Percentiles rank a stretch among this genome's conserved stretches.
Conservation (phyloP, 2,113 vertebrate genomes). For the Nannospalax galili region DNA sequence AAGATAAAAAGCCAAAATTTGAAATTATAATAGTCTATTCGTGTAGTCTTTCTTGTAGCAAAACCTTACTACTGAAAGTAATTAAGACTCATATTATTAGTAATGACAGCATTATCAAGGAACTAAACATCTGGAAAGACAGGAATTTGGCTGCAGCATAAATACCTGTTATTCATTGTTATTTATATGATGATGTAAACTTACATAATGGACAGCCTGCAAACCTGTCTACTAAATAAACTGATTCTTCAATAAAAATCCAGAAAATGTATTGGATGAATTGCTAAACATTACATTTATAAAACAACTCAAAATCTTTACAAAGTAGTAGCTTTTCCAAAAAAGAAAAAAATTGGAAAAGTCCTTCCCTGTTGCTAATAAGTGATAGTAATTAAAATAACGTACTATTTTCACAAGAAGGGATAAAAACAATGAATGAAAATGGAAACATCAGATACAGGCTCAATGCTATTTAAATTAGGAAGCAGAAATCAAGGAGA, state of each 20-base stretch:
- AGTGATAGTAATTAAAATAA: not conserved
- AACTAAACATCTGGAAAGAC: not conserved
- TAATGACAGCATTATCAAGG: not conserved
- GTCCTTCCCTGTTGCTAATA: not conserved
- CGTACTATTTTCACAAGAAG: not conserved
- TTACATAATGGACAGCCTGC: not conserved
- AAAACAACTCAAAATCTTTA: not conserved
- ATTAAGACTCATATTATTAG: not conserved
- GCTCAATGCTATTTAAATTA: not conserved
- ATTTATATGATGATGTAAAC: not conserved
- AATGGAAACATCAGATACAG: not conserved
- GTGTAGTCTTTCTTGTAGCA: not conserved
- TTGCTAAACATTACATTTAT: not conserved
- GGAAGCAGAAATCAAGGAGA: not conserved
- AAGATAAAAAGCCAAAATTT: not conserved
- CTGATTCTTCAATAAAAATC: not conserved
- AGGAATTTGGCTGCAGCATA: not conserved
- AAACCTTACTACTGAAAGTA: not conserved
- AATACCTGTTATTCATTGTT: not conserved
- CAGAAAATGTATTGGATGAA: not conserved
- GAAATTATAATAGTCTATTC: not conserved
- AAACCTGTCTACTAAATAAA: not conserved
- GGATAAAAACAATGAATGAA: not conserved
- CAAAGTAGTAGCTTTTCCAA: rapidly evolving
- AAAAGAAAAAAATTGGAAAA: too few species aligned